phyloP scores from a whole-genome alignment of 2,113 vertebrate genomes.

The Triplophysa rosa region DNA sequence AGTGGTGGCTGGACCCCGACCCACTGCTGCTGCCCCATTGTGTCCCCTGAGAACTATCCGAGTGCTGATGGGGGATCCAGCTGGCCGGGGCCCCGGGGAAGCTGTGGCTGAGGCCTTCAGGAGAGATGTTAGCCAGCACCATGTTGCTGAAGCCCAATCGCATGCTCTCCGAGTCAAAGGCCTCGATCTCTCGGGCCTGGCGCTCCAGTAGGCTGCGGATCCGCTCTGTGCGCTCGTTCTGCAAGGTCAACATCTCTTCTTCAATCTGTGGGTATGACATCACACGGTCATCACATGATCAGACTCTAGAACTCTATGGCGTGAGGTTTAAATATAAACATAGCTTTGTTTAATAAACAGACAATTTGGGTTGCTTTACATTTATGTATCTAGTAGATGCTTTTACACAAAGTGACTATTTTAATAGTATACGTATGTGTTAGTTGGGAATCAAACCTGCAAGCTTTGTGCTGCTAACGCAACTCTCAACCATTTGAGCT shows the following conservation, averaged over 20 bases:
- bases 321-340: too few relatives aligned
- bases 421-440: too few relatives aligned
- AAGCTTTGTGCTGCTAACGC: too few relatives aligned
- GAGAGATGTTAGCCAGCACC: slow-evolving; percentile 95
- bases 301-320: too few relatives aligned
- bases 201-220: slow-evolving; percentile 95
- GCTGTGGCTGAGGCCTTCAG: slow-evolving; percentile 94
- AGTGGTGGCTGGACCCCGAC: slow-evolving; percentile 70
- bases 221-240: slow-evolving; percentile 91
- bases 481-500: too few relatives aligned
- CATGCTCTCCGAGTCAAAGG: slow-evolving; percentile 99
- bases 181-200: slow-evolving; percentile 96
- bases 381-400: too few relatives aligned
- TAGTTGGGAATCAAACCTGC: too few relatives aligned
- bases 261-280: slow-evolving; percentile 80
- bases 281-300: background rate
- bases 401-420: too few relatives aligned
- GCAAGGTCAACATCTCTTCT: slow-evolving; percentile 94
- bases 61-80: slow-evolving; percentile 82
- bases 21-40: slow-evolving; percentile 79
- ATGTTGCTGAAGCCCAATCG: slow-evolving; percentile 99
- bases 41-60: slow-evolving; percentile 82
- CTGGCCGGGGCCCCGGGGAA: slow-evolving; percentile 89
- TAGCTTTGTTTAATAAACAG: background rate
- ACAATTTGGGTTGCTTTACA: too few relatives aligned